Percentiles rank a stretch among this genome's conserved stretches.
phyloP scores from a whole-genome alignment of 2,113 vertebrate species.

The Chloroceryle aenea region DNA sequence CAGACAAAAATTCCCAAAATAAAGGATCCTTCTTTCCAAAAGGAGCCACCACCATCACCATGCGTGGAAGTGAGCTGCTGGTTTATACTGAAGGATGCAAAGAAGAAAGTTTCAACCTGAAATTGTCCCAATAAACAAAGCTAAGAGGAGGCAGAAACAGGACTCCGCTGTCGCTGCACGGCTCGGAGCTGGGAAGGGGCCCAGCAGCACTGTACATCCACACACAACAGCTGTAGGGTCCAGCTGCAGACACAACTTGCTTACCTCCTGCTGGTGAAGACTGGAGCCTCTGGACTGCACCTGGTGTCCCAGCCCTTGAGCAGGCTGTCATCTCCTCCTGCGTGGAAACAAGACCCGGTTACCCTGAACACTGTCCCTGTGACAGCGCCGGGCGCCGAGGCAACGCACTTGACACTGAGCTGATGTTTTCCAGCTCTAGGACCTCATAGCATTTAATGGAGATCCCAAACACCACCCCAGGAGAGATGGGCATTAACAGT shows the following conservation, averaged over 20 bases:
- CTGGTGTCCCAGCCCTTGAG: slow-evolving; percentile 93
- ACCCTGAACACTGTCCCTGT: background rate
- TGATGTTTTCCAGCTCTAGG: background rate
- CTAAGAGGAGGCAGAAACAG: background rate
- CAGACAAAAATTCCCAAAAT: background rate
- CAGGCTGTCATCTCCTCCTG: slow-evolving; percentile 94
- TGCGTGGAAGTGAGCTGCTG: background rate
- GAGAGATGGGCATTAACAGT: accelerated
- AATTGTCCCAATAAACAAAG: background rate
- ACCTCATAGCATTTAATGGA: background rate
- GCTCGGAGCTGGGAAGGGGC: background rate
- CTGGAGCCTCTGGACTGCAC: slow-evolving; percentile 51
- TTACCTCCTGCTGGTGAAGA: slow-evolving; percentile 88
- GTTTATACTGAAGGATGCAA: background rate
- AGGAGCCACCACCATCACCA: background rate
- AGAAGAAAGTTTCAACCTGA: background rate
- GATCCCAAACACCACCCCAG: background rate
- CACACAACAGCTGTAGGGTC: accelerated
- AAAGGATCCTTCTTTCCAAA: background rate
- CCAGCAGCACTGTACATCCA: accelerated
- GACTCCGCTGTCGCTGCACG: background rate
- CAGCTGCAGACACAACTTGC: accelerated
- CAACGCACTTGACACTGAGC: background rate
- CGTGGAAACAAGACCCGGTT: background rate
- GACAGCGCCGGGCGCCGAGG: background rate